Evolutionary conservation across 2,888 invertebrate genomes (phyloP).

Genomic region (Leucoma salicis): DNA sequence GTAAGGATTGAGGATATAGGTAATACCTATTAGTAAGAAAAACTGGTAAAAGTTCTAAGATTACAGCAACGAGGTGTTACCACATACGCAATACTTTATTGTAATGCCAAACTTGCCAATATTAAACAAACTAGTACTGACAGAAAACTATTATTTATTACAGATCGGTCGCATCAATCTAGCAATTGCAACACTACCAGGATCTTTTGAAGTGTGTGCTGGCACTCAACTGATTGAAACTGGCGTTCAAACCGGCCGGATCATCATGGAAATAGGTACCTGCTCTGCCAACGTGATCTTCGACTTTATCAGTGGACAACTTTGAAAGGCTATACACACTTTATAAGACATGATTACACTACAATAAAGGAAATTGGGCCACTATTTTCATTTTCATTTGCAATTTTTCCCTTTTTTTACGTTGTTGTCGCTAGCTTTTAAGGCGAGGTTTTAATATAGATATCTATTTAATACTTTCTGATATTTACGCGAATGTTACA

Average conservation of each 20-base stretch:
- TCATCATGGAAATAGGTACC: conserved; percentile 58
- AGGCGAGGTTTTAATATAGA: too few species aligned
- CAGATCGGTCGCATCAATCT: conserved; percentile 65
- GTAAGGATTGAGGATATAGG: too few species aligned
- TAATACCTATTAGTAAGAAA: too few species aligned
- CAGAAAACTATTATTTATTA: background rate
- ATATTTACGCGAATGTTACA: too few species aligned
- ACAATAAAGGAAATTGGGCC: background rate
- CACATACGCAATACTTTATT: too few species aligned
- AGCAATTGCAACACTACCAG: conserved; percentile 55
- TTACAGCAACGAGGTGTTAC: too few species aligned
- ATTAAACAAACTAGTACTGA: background rate
- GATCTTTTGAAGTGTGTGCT: conserved; percentile 63
- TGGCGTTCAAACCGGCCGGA: conserved; percentile 53
- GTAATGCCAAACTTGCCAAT: too few species aligned
- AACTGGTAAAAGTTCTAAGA: too few species aligned
- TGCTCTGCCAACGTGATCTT: conserved; percentile 57
- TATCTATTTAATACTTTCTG: too few species aligned
- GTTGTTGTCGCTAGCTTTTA: too few species aligned
- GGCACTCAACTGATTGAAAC: conserved; percentile 55
- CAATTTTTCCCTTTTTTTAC: background rate
- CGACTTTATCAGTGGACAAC: conserved; percentile 37
- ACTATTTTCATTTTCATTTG: background rate
- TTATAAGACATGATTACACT: background rate
- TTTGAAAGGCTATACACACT: background rate